Percentiles rank a stretch among this genome's conserved stretches.
phyloP scores from a whole-genome alignment of 2,113 vertebrate genomes.

The Gambusia holbrooki region DNA sequence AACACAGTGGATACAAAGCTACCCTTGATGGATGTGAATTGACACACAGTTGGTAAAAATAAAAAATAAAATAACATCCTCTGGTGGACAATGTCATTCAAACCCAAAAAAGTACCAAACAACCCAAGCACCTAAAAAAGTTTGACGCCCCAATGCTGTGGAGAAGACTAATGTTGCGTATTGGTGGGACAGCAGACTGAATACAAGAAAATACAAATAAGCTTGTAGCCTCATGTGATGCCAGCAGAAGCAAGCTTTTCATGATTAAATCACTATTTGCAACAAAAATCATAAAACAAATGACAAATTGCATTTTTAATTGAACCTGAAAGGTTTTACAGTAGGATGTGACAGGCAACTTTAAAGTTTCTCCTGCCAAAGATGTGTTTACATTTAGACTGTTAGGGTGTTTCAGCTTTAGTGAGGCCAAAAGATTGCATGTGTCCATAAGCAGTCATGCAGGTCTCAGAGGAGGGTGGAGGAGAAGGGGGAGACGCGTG shows the following conservation, averaged over 20 bases:
- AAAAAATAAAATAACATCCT: too few relatives aligned
- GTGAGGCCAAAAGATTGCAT: slow-evolving; percentile 17
- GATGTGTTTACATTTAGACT: too few relatives aligned
- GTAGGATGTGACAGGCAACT: neutral
- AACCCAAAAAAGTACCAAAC: too few relatives aligned
- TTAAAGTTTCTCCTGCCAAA: neutral
- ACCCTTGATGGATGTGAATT: too few relatives aligned
- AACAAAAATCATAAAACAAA: neutral
- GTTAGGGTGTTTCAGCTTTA: slow-evolving; percentile 18
- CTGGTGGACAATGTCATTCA: too few relatives aligned
- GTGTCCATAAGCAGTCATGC: slow-evolving; percentile 50
- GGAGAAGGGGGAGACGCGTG: neutral
- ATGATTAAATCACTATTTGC: neutral
- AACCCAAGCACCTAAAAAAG: too few relatives aligned
- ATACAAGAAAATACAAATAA: neutral
- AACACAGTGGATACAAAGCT: too few relatives aligned
- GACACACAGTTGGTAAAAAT: too few relatives aligned
- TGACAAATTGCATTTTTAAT: neutral
- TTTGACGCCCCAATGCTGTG: too few relatives aligned
- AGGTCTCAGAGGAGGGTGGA: slow-evolving; percentile 20
- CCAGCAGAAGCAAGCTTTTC: neutral
- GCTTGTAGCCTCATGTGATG: neutral
- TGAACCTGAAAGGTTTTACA: neutral
- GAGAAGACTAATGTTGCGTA: too few relatives aligned
- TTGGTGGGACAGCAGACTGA: too few relatives aligned